Percentiles rank a stretch among this genome's conserved stretches.
These are phyloP conservation scores for Anoplophora glabripennis DNA, from an alignment of 1,140 invertebrate genomes.

Conservation along the genomic window DNA sequence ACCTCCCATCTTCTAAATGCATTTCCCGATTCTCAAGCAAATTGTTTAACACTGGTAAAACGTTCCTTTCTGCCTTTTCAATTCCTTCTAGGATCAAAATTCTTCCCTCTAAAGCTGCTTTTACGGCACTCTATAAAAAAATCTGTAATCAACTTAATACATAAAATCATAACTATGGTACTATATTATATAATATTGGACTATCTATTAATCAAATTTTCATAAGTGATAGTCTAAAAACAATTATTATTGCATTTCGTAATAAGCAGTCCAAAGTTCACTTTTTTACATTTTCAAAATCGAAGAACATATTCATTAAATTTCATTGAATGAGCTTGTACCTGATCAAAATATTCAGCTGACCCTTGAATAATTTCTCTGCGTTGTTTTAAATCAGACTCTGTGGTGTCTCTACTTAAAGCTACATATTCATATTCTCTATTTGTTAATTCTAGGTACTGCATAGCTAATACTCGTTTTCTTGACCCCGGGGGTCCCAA, in stretches of 20 bases:
- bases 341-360: slow-evolving; percentile 92
- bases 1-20: slow-evolving; percentile 95
- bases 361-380: slow-evolving; percentile 85
- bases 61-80: slow-evolving; percentile 96
- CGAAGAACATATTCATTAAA: no score
- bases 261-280: no score
- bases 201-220: no score
- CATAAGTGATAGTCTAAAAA: no score
- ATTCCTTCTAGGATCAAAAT: slow-evolving; percentile 94
- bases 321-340: slow-evolving; percentile 40
- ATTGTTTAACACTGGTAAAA: slow-evolving; percentile 96
- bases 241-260: no score
- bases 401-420: slow-evolving; percentile 92
- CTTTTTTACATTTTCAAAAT: no score
- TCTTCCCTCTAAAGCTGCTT: slow-evolving; percentile 84
- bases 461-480: slow-evolving; percentile 71
- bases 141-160: background rate
- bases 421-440: slow-evolving; percentile 92
- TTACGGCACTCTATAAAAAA: slow-evolving; percentile 73
- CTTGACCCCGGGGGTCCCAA: slow-evolving; percentile 84
- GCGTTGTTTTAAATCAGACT: slow-evolving; percentile 93
- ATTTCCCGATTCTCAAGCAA: slow-evolving; percentile 97
- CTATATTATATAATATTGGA: no score
- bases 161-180: background rate
- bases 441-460: slow-evolving; percentile 84